These are phyloP conservation scores for Agonopterix arenella DNA, from an alignment of 2,888 invertebrate genomes.

Conservation along the genomic window DNA sequence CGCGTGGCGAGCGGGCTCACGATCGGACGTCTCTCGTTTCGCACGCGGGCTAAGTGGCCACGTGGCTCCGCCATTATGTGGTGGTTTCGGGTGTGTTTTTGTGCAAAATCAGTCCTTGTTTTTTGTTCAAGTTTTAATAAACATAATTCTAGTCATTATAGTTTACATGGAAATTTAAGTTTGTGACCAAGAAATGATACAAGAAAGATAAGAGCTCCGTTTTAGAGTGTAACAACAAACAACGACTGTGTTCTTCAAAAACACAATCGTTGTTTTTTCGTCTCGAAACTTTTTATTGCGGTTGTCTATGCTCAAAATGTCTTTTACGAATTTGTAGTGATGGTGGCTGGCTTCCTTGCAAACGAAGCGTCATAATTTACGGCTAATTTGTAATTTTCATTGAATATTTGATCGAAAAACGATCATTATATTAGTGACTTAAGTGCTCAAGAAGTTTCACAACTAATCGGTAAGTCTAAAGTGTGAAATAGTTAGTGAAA, in stretches of 20 bases:
- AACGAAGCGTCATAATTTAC: slow-evolving; percentile 70
- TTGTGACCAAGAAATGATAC: too few relatives aligned
- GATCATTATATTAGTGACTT: slow-evolving; percentile 60
- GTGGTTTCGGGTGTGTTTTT: too few relatives aligned
- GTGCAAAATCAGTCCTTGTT: too few relatives aligned
- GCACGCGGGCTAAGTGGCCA: too few relatives aligned
- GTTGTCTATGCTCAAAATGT: slow-evolving; percentile 70
- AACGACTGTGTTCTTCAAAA: slow-evolving; percentile 4
- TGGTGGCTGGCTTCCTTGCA: slow-evolving; percentile 77
- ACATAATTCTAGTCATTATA: too few relatives aligned
- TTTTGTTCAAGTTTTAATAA: too few relatives aligned
- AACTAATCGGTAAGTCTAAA: slow-evolving; percentile 69
- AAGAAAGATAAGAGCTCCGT: neutral
- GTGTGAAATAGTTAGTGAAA: slow-evolving; percentile 50
- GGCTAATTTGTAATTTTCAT: slow-evolving; percentile 55
- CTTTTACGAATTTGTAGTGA: slow-evolving; percentile 76
- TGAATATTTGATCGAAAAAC: slow-evolving; percentile 50
- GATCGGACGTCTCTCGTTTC: too few relatives aligned
- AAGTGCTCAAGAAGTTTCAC: slow-evolving; percentile 71
- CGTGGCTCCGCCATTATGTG: too few relatives aligned
- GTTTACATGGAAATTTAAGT: too few relatives aligned
- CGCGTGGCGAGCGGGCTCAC: too few relatives aligned
- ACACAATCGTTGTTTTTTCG: slow-evolving; percentile 6
- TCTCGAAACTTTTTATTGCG: slow-evolving; percentile 43
- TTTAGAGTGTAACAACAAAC: neutral